Conservation (phyloP, 2,888 invertebrate genomes). For the Tricholauxania praeusta region DNA sequence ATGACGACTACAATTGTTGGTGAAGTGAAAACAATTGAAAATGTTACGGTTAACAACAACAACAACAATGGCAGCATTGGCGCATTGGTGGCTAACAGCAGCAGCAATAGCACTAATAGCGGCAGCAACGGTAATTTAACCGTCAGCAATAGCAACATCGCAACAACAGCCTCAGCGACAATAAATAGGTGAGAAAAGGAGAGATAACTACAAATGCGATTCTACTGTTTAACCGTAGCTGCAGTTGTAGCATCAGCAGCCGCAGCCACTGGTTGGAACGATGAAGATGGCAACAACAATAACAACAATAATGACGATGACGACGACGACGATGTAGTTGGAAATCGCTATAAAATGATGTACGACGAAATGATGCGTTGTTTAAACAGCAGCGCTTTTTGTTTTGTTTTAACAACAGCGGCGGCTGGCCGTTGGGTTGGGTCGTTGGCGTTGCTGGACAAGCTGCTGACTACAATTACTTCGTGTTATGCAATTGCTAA, state of each 20-base stretch:
- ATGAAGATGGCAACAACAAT: constrained; percentile 45
- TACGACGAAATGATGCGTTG: too few relatives aligned
- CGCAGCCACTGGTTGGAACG: constrained; percentile 5
- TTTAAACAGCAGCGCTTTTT: constrained; percentile 41
- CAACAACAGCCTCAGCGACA: constrained; percentile 51
- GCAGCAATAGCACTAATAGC: constrained; percentile 46
- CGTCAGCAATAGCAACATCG: constrained; percentile 51
- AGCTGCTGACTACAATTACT: constrained; percentile 19
- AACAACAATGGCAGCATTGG: constrained; percentile 40
- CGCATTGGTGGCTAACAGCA: constrained; percentile 38
- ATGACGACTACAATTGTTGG: constrained; percentile 38
- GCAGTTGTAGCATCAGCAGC: neutral
- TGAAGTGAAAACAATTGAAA: constrained; percentile 32
- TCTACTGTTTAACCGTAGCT: constrained; percentile 44
- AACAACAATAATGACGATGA: constrained; percentile 39
- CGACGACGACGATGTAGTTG: constrained; percentile 29
- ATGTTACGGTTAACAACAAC: constrained; percentile 36
- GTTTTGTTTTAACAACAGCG: constrained; percentile 25
- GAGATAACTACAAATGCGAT: constrained; percentile 64
- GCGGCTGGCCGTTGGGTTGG: constrained; percentile 19
- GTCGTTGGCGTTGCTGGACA: constrained; percentile 28
- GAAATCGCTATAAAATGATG: constrained; percentile 33
- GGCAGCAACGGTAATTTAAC: constrained; percentile 39
- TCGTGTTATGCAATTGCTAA: constrained; percentile 11
- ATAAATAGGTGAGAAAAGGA: constrained; percentile 69